Conservation (phyloP, 2,888 invertebrate species). For the Pammene fasciana region DNA sequence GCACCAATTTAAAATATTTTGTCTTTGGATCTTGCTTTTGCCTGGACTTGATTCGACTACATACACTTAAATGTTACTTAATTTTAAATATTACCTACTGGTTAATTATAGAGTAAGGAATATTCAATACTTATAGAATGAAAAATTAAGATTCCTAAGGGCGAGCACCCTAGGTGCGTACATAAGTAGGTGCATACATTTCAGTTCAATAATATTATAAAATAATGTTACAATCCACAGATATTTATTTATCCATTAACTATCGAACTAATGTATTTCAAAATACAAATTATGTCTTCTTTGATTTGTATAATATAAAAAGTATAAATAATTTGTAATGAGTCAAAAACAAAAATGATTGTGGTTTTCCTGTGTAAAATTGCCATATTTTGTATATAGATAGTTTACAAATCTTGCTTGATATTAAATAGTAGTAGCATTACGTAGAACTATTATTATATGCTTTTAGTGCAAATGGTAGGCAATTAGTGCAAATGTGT, state of each 20-base stretch:
- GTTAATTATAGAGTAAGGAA: no score
- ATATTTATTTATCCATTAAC: neutral
- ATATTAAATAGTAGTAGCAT: constrained; percentile 12
- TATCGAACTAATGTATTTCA: neutral
- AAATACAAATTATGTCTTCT: neutral
- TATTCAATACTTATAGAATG: no score
- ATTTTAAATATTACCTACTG: no score
- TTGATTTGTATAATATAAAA: neutral
- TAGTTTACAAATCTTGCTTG: constrained; percentile 18
- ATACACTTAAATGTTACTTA: no score
- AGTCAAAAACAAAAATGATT: neutral
- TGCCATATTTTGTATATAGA: constrained; percentile 39
- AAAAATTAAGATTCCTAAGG: no score
- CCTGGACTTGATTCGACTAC: no score
- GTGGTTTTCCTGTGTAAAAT: constrained; percentile 13
- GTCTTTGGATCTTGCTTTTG: no score
- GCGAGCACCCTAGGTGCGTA: no score
- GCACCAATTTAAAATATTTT: no score
- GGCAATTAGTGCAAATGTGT: constrained; percentile 36
- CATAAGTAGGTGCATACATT: no score
- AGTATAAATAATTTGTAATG: constrained; percentile 11
- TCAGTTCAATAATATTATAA: no score
- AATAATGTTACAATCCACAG: neutral
- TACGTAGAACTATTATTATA: constrained; percentile 25
- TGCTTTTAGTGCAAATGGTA: constrained; percentile 30